phyloP scores from a whole-genome alignment of 2,113 vertebrate species.

The Psettodes erumei region DNA sequence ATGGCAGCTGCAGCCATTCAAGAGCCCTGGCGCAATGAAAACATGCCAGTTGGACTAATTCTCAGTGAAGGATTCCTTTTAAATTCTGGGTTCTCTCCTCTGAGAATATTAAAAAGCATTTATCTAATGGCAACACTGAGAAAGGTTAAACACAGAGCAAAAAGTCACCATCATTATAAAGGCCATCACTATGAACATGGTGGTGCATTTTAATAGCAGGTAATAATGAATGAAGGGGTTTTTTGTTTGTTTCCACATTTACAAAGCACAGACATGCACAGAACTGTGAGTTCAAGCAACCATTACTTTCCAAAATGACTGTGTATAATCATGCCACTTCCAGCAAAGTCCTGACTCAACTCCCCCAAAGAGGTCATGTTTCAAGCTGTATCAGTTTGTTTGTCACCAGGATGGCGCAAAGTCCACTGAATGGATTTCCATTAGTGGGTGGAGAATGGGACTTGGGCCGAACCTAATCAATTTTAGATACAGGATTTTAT shows the following conservation, averaged over 20 bases:
- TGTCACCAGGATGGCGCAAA: no score
- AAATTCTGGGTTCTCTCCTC: neutral
- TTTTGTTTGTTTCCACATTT: neutral
- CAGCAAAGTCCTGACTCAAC: no score
- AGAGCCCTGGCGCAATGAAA: conserved; percentile 8
- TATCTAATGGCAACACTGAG: neutral
- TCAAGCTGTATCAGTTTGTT: no score
- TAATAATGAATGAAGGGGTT: neutral
- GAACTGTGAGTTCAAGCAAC: neutral
- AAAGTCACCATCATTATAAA: neutral
- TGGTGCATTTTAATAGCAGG: neutral
- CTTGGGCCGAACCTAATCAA: no score
- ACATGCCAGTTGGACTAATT: conserved; percentile 13
- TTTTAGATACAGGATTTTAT: no score
- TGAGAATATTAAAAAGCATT: conserved; percentile 10
- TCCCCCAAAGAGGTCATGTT: no score
- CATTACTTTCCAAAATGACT: neutral
- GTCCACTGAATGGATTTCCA: no score
- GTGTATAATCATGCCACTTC: no score
- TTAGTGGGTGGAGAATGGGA: no score
- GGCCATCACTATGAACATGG: neutral
- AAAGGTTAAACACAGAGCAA: neutral
- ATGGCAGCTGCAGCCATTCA: conserved; percentile 17
- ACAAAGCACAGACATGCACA: neutral
- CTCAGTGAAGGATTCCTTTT: conserved; percentile 10